Evolutionary conservation across 2,113 vertebrate species (phyloP), one percentile per base, ranked within the genome.

Genomic region (Passer domesticus): DNA sequence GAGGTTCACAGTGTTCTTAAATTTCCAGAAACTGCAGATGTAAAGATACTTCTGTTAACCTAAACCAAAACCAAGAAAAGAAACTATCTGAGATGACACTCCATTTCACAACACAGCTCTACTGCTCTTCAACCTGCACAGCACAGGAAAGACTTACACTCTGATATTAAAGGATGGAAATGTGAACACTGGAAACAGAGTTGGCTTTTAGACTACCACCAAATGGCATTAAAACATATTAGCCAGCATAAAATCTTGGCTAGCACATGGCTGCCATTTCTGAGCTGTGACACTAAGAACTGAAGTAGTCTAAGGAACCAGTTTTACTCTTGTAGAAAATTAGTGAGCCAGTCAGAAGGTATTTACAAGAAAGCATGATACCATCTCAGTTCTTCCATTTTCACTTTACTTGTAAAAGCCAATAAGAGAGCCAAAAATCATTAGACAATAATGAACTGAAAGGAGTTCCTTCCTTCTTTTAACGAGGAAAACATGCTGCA

Each of bases 1-100:
- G 89, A 97, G 95, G 96, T 97, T 97, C 96, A 96, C 28, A n/a
- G 52, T 69, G 79, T 97, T 98, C 96, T 98, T 95, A 67, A 91
- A 90, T 98, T 98, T 97, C 97, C 97, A 98, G 97, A 98, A 97
- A 97, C 94, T 95, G 96, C 89, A 96, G 92, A 96, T 90, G 62
- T 95, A 92, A 92, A 97, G 94, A 94, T 93, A 79, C 88, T 95
- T 95, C 89, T 95, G 92, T 84, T 93, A 96, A 96, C 39, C 89
- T 82, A 95, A 97, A 95, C 67, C 95, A 97, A 97, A 96, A 97
- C 80, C 95, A 97, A 98, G 95, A 97, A 97, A 96, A 97, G 97
- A 97, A 98, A 97, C 96, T 92, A 79, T 64, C 70, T 10, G 31
- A 93, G 70, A 70, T 66, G 79, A 83, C 2, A 49, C 86, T 89